phyloP scores from a whole-genome alignment of 2,888 invertebrate genomes.

The Metopia argyrocephala region DNA sequence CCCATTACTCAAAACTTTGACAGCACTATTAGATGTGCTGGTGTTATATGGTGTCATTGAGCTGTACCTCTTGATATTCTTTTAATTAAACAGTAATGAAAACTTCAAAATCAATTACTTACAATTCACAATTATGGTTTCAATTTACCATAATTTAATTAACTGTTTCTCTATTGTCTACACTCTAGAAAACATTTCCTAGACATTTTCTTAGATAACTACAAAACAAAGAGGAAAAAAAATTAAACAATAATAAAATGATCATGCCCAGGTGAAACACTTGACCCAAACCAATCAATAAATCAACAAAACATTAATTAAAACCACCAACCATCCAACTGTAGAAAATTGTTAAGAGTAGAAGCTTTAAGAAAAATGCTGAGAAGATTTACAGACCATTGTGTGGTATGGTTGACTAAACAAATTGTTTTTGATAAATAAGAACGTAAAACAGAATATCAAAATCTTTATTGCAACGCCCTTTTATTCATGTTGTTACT shows the following conservation, averaged over 20 bases:
- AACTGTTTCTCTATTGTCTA: background rate
- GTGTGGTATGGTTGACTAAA: conserved; percentile 53
- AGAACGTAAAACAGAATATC: background rate
- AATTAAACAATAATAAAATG: conserved; percentile 54
- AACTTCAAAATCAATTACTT: background rate
- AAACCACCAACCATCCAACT: conserved; percentile 34
- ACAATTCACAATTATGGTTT: conserved; percentile 33
- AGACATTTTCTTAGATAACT: conserved; percentile 6
- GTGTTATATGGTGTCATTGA: too few relatives aligned
- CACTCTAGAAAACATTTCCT: conserved; percentile 35
- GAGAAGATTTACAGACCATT: conserved; percentile 1
- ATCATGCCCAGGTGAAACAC: conserved; percentile 67
- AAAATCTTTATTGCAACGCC: conserved; percentile 57
- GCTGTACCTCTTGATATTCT: too few relatives aligned
- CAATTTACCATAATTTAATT: conserved; percentile 29
- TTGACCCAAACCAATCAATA: conserved; percentile 76
- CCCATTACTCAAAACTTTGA: too few relatives aligned
- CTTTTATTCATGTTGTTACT: conserved; percentile 57
- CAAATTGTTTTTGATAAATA: conserved; percentile 60
- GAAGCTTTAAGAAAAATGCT: conserved; percentile 2
- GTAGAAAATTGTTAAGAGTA: background rate
- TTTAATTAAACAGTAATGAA: background rate
- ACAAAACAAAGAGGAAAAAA: background rate
- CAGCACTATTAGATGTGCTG: too few relatives aligned
- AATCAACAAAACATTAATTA: conserved; percentile 77